Evolutionary conservation across 2,113 vertebrate species (phyloP), one percentile per base, ranked within the genome.

Genomic region (Ondatra zibethicus): DNA sequence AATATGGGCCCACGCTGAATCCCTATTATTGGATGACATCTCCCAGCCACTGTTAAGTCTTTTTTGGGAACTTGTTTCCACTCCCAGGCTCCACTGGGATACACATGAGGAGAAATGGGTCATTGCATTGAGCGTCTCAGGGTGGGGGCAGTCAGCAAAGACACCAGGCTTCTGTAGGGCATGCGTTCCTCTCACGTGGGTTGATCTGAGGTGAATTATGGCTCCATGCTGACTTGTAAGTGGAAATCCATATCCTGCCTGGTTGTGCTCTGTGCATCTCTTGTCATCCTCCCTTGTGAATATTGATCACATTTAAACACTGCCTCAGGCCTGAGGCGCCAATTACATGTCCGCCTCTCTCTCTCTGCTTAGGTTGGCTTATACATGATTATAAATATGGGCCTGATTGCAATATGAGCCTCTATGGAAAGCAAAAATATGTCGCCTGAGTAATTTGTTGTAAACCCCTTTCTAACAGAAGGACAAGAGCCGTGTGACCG

Each of bases 231-330:
- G 96, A 66, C 96, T 98, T 90, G 87, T 96, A 98, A 94, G 96
- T 93, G 96, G 97, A 98, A 98, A 98, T 98, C 97, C 93, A 7
- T 97, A 97, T 92, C 93, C 92, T 70, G 47, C 63, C 0, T 39
- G 78, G 92, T 95, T 97, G 77, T 90, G 91, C 96, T 73, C 45
- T 93, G 81, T 17, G 73, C 45, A 96, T 27, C 52, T 45, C 87
- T 93, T 88, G 61, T 95, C 77, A 94, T 95, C 96, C 88, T 98
- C 95, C 91, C 92, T 91, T 93, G 96, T 96, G 88, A 94, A 97
- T 98, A 98, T 97, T 98, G 98, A 98, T 98, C 97, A 81, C 45
- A 91, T 98, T 97, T 95, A 97, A 97, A 93, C 89, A 97, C 97
- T 96, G 97, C 97, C 45, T 88, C 89, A 92, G 31, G 85, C 91